phyloP scores from a whole-genome alignment of 2,888 invertebrate species.

The Thyatira batis region DNA sequence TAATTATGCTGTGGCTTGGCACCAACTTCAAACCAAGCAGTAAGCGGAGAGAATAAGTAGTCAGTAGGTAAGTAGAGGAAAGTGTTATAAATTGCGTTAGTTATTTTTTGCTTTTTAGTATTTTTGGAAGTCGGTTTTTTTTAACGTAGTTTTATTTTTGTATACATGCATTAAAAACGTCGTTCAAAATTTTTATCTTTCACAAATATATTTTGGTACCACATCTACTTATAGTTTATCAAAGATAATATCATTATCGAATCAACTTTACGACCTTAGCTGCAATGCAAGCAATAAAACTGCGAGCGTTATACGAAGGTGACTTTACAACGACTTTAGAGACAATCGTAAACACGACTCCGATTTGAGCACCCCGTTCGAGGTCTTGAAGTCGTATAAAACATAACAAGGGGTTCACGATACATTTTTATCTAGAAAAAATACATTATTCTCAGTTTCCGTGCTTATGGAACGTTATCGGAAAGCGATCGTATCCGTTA shows the following conservation, averaged over 20 bases:
- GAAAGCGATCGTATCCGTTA: conserved; percentile 60
- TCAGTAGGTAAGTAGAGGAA: no score
- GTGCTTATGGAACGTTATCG: conserved; percentile 71
- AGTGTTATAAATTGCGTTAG: background rate
- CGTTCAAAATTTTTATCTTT: background rate
- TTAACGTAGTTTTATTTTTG: no score
- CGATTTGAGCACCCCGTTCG: conserved; percentile 4
- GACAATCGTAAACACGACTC: background rate
- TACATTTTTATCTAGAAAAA: conserved; percentile 21
- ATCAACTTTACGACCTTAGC: background rate
- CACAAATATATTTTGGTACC: background rate
- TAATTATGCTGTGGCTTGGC: no score
- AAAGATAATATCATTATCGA: background rate
- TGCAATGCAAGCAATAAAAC: conserved; percentile 1
- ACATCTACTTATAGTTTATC: background rate
- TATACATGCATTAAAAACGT: no score
- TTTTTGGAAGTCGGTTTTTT: no score
- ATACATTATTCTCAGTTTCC: conserved; percentile 50
- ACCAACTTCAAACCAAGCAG: no score
- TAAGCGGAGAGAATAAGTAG: no score
- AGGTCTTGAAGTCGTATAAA: conserved; percentile 38
- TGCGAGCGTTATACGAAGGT: conserved; percentile 7
- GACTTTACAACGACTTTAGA: conserved; percentile 15
- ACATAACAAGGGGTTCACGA: conserved; percentile 29
- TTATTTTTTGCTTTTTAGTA: background rate